phyloP scores from a whole-genome alignment of 2,888 invertebrate species.

The Sepiola atlantica region DNA sequence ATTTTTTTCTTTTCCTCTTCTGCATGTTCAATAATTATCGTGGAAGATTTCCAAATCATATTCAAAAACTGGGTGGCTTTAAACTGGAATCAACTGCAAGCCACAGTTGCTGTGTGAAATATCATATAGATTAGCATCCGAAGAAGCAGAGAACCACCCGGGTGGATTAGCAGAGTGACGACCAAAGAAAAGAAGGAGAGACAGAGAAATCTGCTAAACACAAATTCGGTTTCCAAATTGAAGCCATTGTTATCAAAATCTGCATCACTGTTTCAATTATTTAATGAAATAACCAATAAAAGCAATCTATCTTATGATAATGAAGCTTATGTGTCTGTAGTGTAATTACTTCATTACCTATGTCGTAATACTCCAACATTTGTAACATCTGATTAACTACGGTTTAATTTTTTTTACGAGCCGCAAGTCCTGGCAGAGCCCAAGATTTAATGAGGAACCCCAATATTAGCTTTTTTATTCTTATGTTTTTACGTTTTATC shows the following conservation, averaged over 20 bases:
- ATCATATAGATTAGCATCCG: neutral
- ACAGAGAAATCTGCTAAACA: neutral
- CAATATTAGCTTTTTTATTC: no score
- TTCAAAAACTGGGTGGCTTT: neutral
- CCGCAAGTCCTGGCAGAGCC: no score
- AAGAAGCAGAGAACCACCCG: neutral
- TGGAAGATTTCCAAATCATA: conserved; percentile 32
- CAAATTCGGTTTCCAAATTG: neutral
- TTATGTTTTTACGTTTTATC: no score
- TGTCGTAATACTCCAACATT: no score
- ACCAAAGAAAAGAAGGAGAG: neutral
- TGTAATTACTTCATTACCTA: no score
- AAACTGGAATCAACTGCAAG: conserved; percentile 32
- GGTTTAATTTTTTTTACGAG: no score
- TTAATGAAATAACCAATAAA: neutral
- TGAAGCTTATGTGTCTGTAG: no score
- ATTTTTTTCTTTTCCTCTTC: neutral
- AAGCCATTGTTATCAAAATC: neutral
- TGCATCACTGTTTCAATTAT: neutral
- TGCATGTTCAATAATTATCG: conserved; percentile 18
- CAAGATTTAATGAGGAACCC: no score
- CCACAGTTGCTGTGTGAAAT: conserved; percentile 32
- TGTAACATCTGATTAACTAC: no score
- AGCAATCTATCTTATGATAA: no score
- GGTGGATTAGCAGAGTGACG: neutral